Conservation (phyloP, 2,797 vertebrate species). For the Chaenodraco wilsoni region DNA sequence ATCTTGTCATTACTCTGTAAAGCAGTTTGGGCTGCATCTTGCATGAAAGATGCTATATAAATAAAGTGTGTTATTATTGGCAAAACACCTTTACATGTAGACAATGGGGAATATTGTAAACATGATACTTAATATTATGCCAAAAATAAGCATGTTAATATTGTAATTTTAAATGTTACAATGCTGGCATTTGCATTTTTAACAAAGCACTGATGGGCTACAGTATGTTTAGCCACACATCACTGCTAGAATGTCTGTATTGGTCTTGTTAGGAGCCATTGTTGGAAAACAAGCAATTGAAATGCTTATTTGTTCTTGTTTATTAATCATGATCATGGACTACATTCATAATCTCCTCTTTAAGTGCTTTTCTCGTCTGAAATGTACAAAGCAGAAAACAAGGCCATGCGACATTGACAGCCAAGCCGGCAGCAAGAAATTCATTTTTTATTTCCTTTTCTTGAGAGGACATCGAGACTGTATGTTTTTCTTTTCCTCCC, state of each 20-base stretch:
- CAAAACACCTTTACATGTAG: no score
- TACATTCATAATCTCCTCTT: not conserved
- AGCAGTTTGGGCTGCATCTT: no score
- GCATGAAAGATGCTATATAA: no score
- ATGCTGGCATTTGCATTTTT: not conserved
- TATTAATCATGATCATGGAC: not conserved
- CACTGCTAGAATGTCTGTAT: not conserved
- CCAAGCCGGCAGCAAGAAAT: not conserved
- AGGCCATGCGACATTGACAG: not conserved
- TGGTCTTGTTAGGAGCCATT: not conserved
- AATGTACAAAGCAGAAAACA: not conserved
- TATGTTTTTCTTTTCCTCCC: not conserved
- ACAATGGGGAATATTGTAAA: no score
- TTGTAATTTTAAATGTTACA: not conserved
- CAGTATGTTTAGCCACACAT: not conserved
- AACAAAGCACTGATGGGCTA: not conserved
- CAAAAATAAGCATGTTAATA: no score
- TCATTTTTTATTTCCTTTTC: not conserved
- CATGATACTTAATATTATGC: no score
- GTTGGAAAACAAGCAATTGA: not conserved
- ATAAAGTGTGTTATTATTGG: no score
- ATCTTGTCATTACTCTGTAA: no score
- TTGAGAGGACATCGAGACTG: not conserved
- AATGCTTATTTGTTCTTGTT: not conserved
- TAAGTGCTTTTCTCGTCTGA: not conserved